Conservation (phyloP, 2,797 vertebrate species). For the Philypnodon macrostomus region DNA sequence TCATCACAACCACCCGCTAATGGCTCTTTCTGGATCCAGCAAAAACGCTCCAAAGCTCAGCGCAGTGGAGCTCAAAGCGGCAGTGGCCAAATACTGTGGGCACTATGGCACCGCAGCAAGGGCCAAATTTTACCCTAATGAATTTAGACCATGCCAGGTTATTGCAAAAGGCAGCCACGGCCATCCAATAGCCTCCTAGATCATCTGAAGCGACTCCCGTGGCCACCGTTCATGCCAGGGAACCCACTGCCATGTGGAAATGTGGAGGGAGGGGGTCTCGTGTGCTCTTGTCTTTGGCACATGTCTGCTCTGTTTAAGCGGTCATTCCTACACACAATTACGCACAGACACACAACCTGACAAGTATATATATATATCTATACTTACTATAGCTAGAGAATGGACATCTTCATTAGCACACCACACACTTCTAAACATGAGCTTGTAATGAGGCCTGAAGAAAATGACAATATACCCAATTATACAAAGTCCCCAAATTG, state of each 20-base stretch:
- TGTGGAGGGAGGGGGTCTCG: conserved; percentile 23
- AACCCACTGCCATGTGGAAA: conserved; percentile 71
- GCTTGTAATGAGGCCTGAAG: conserved; percentile 63
- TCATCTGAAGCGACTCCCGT: conserved; percentile 76
- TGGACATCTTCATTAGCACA: conserved; percentile 19
- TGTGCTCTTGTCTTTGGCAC: conserved; percentile 70
- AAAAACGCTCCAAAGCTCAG: conserved; percentile 60
- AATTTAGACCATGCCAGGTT: conserved; percentile 77
- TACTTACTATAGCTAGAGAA: conserved; percentile 26
- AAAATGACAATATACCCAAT: conserved; percentile 52
- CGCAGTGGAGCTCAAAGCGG: conserved; percentile 52
- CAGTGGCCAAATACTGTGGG: conserved; percentile 77
- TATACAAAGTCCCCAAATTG: conserved; percentile 60
- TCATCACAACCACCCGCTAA: conserved; percentile 78
- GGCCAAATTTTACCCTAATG: conserved; percentile 81
- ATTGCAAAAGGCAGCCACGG: conserved; percentile 70
- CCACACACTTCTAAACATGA: conserved; percentile 38
- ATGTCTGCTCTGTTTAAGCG: conserved; percentile 46
- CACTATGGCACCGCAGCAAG: conserved; percentile 60
- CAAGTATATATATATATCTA: conserved; percentile 24
- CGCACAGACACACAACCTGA: conserved; percentile 25
- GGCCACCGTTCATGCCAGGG: conserved; percentile 67
- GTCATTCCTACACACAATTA: conserved; percentile 63
- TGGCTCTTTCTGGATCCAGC: conserved; percentile 75
- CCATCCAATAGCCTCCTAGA: conserved; percentile 77